phyloP scores from a whole-genome alignment of 2,797 vertebrate genomes.

The Semotilus atromaculatus region DNA sequence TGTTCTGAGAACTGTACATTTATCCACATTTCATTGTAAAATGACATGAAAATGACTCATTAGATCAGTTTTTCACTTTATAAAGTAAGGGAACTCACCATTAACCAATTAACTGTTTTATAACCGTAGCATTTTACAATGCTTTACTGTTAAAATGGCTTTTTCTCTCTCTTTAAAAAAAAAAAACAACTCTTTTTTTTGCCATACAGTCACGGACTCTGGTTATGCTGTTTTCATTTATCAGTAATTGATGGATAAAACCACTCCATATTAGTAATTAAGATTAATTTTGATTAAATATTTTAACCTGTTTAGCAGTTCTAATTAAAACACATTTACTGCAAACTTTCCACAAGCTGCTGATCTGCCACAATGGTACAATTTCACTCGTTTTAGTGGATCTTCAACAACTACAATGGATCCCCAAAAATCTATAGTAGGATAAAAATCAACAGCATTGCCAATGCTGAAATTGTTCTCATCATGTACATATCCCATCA shows the following conservation, averaged over 20 bases:
- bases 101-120: background rate
- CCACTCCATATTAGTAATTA: background rate
- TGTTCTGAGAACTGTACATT: background rate
- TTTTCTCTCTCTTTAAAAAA: no score
- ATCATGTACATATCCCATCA: constrained; percentile 24
- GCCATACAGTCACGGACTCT: background rate
- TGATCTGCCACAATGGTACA: background rate
- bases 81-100: background rate
- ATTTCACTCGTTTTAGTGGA: background rate
- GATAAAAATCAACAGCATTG: background rate
- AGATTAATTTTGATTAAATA: background rate
- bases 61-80: background rate
- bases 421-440: background rate
- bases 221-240: no score
- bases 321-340: background rate
- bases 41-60: background rate
- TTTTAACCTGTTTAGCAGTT: background rate
- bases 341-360: background rate
- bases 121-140: background rate
- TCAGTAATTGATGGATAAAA: no score
- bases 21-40: background rate
- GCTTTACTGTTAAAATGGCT: background rate
- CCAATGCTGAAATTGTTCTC: background rate
- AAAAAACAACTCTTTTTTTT: background rate
- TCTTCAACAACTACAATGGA: background rate